A percentile compares a stretch with the other conserved stretches of the same genome.
These are phyloP conservation scores for Drosophila tani DNA, from an alignment of 1,140 invertebrate species.

Conservation along the genomic window DNA sequence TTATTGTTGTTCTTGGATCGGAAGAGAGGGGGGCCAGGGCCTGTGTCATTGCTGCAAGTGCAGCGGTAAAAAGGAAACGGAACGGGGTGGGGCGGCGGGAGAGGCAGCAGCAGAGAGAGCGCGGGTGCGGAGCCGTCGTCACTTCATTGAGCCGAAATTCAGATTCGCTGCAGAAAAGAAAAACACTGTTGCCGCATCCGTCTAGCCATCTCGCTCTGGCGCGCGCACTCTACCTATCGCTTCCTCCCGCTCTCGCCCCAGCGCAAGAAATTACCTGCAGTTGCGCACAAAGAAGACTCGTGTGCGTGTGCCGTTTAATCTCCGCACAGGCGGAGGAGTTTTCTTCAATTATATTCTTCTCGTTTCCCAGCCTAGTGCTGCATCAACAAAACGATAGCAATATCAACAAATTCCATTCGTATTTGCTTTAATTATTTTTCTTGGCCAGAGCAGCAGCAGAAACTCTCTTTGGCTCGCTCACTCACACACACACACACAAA, in stretches of 20 bases:
- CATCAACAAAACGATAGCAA: slow-evolving; percentile 13
- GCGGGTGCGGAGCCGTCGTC: slow-evolving; percentile 1
- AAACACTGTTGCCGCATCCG: slow-evolving; percentile 55
- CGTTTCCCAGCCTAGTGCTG: slow-evolving; percentile 1
- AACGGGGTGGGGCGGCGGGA: slow-evolving; percentile 21
- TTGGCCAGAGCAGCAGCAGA: slow-evolving; percentile 35
- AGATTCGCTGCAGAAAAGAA: slow-evolving; percentile 53
- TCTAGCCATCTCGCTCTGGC: slow-evolving; percentile 31
- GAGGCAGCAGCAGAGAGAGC: background rate
- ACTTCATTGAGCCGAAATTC: slow-evolving; percentile 47
- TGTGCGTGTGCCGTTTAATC: slow-evolving; percentile 29
- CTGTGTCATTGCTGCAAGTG: slow-evolving; percentile 31
- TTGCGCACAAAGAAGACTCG: slow-evolving; percentile 68
- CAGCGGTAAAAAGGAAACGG: slow-evolving; percentile 31
- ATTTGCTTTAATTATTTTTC: slow-evolving; percentile 77
- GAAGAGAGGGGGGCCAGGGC: slow-evolving; percentile 1
- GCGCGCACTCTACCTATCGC: slow-evolving; percentile 10
- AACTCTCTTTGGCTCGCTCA: slow-evolving; percentile 39
- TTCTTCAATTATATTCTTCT: slow-evolving; percentile 15
- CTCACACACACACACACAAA: slow-evolving; percentile 20
- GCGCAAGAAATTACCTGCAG: slow-evolving; percentile 64
- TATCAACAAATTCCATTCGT: slow-evolving; percentile 62
- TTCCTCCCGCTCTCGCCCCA: slow-evolving; percentile 17
- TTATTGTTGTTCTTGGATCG: slow-evolving; percentile 42
- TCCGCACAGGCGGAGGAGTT: slow-evolving; percentile 29